A percentile compares a stretch with the other conserved stretches of the same genome.
phyloP scores from a whole-genome alignment of 1,140 invertebrate species.

The Plectrocnemia conspersa region DNA sequence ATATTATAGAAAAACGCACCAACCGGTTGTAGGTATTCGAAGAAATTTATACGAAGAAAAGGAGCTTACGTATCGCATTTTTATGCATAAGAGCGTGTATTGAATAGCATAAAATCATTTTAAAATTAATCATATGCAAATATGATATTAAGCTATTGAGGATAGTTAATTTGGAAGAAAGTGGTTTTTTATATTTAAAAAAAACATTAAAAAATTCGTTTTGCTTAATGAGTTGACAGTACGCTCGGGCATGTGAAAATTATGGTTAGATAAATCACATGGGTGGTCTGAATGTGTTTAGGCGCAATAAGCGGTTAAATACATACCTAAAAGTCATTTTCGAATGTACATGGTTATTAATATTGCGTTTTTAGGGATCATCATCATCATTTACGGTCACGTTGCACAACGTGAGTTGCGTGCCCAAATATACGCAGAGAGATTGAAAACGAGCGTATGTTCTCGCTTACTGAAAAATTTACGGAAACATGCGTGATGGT shows the following conservation, averaged over 20 bases:
- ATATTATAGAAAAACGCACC: too few species aligned
- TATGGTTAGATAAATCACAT: not conserved
- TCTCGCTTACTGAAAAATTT: too few species aligned
- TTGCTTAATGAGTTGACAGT: not conserved
- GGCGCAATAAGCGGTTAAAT: constrained; percentile 9
- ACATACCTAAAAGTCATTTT: constrained; percentile 7
- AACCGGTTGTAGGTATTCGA: too few species aligned
- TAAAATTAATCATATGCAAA: too few species aligned
- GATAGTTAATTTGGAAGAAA: not conserved
- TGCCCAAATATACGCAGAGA: too few species aligned
- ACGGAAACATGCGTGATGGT: too few species aligned
- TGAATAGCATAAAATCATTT: too few species aligned
- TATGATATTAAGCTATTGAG: not conserved
- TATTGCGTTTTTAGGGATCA: constrained; percentile 23
- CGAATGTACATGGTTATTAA: constrained; percentile 12
- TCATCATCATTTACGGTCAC: constrained; percentile 23
- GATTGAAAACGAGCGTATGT: too few species aligned
- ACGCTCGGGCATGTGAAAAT: not conserved
- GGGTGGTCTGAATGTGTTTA: not conserved
- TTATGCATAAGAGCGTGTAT: too few species aligned
- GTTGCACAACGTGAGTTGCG: constrained; percentile 5
- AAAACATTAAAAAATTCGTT: not conserved
- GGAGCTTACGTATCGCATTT: too few species aligned
- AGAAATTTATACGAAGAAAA: too few species aligned
- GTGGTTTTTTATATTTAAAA: constrained; percentile 1